These are phyloP conservation scores for Notodonta dromedarius DNA, from an alignment of 2,888 invertebrate genomes.

Conservation along the genomic window DNA sequence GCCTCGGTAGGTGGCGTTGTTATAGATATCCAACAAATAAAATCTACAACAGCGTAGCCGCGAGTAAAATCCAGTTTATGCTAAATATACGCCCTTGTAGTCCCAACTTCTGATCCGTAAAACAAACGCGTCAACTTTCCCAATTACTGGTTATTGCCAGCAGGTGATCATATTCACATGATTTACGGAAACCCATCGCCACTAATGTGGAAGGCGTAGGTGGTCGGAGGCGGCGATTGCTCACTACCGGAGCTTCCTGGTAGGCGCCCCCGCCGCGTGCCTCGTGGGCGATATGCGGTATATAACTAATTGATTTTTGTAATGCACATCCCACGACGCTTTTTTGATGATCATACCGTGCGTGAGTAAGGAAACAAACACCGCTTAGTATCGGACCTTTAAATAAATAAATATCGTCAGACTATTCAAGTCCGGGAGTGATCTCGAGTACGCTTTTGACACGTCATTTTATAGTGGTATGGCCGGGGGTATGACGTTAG, in stretches of 20 bases:
- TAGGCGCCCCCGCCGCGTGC: not conserved
- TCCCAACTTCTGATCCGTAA: not conserved
- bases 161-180: not conserved
- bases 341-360: not conserved
- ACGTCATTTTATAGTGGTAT: too few species aligned
- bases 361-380: too few species aligned
- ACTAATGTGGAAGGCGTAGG: not conserved
- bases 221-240: conserved; percentile 1
- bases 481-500: too few species aligned
- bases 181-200: not conserved
- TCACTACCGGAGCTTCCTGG: not conserved
- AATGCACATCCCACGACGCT: not conserved
- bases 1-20: too few species aligned
- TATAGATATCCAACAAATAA: too few species aligned
- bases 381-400: too few species aligned
- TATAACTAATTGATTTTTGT: not conserved
- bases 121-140: not conserved
- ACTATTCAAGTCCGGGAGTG: too few species aligned
- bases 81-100: too few species aligned
- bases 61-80: too few species aligned
- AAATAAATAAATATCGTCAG: too few species aligned
- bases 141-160: not conserved
- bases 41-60: too few species aligned
- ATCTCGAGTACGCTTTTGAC: too few species aligned
- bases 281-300: not conserved